Evolutionary conservation across 2,113 vertebrate species (phyloP), one percentile per base, ranked within the genome.

Genomic region (Scalopus aquaticus): DNA sequence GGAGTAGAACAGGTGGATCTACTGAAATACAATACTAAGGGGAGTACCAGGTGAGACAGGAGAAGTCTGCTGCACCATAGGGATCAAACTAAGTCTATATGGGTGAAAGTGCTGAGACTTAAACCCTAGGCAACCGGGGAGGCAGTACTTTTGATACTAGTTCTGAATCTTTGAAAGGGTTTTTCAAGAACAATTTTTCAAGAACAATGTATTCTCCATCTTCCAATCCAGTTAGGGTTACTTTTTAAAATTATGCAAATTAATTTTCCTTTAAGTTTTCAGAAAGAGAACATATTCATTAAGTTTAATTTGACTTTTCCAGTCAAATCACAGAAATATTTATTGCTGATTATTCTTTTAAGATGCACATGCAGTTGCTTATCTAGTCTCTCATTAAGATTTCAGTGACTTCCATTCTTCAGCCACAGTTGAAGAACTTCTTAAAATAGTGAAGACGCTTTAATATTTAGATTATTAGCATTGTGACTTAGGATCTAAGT

Each of bases 241-340:
- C 15, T 74, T 85, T 24, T 37, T 56, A 91, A 88, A 92, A 73
- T 79, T 69, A 56, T 35, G 69, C 0, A n/a, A 19, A 51, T 64
- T 91, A n/a, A 94, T 2, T 67, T 4, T 82, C 73, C 51, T 92
- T 78, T 94, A 70, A 95, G 9, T 65, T 96, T 96, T 91, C 69
- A 39, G 35, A 28, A 73, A 76, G 20, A 79, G 87, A 85, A 51
- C 37, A 58, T 64, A 15, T 70, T 4, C 2, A 89, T 70, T 35
- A 91, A 24, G 95, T 94, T 95, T 92, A 82, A 88, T 80, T 83
- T 80, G 35, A 89, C 91, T 74, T 95, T 94, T 95, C 28, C n/a
- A 76, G n/a, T 79, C 44, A 70, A 79, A 92, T 28, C 82, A 62
- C 51, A 96, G 42, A 94, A 95, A 78, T 88, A 72, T 77, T 70